Percentiles rank a stretch among this genome's conserved stretches.
These are phyloP conservation scores for Trigoniulus corallinus DNA, from an alignment of 1,140 invertebrate species.

Conservation along the genomic window DNA sequence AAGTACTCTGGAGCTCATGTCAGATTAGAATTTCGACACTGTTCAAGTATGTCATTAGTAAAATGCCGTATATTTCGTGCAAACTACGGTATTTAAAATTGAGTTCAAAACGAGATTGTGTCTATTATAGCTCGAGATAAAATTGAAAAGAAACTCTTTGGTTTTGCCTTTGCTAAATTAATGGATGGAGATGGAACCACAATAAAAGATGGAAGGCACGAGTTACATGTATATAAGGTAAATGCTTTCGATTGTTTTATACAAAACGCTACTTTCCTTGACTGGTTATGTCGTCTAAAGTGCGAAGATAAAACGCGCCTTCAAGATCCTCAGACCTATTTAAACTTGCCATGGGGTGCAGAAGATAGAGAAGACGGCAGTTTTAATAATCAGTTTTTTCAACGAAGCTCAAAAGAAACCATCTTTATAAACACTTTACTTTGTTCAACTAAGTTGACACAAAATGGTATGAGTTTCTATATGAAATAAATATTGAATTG, in stretches of 20 bases:
- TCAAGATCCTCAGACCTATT: constrained; percentile 45
- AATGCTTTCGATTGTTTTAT: not conserved
- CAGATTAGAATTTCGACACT: constrained; percentile 78
- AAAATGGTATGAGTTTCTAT: constrained; percentile 49
- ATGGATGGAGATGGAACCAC: constrained; percentile 83
- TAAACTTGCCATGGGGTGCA: constrained; percentile 49
- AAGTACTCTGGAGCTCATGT: constrained; percentile 79
- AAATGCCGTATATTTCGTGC: too few relatives aligned
- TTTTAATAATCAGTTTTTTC: constrained; percentile 37
- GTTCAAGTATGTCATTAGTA: constrained; percentile 54
- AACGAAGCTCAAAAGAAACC: constrained; percentile 63
- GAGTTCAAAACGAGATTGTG: not conserved
- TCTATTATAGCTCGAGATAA: constrained; percentile 58
- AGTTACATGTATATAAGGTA: constrained; percentile 73
- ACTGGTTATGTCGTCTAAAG: constrained; percentile 12
- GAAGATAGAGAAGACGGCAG: constrained; percentile 16
- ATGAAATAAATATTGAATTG: not conserved
- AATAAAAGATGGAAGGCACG: constrained; percentile 61
- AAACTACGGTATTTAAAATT: not conserved
- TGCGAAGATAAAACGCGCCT: constrained; percentile 67
- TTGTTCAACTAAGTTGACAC: constrained; percentile 88
- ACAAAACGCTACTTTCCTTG: not conserved
- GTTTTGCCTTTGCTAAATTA: constrained; percentile 74
- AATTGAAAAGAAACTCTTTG: constrained; percentile 77
- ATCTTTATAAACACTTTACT: constrained; percentile 65